These are phyloP conservation scores for Tachina grossa DNA, from an alignment of 2,888 invertebrate species.

Conservation along the genomic window DNA sequence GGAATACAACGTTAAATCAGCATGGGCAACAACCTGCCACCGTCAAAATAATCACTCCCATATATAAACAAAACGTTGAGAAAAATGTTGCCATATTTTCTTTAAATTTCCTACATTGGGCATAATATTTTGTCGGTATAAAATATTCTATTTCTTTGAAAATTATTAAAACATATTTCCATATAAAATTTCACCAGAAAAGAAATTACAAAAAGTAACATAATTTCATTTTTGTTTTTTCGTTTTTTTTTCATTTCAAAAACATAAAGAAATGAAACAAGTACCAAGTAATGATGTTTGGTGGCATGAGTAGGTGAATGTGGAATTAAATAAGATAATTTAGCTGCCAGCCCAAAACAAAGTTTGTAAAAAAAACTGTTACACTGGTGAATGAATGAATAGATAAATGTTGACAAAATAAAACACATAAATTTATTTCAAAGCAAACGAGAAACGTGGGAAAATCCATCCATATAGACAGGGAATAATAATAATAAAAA, in stretches of 20 bases:
- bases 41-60: no score
- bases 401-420: slow-evolving; percentile 16
- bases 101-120: no score
- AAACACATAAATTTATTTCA: background rate
- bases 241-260: background rate
- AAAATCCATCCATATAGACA: slow-evolving; percentile 24
- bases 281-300: background rate
- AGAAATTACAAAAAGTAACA: slow-evolving; percentile 1
- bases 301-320: background rate
- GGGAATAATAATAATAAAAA: slow-evolving; percentile 9
- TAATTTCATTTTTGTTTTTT: background rate
- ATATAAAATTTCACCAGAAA: background rate
- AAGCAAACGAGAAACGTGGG: slow-evolving; percentile 54
- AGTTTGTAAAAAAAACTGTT: slow-evolving; percentile 8
- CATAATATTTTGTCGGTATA: no score
- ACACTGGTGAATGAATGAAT: slow-evolving; percentile 21
- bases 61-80: no score
- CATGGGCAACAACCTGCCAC: no score
- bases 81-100: no score
- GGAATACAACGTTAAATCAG: no score
- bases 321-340: background rate
- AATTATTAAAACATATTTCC: no score
- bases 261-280: slow-evolving; percentile 10
- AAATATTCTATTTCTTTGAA: no score
- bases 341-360: background rate